Percentiles rank a stretch among this genome's conserved stretches.
These are phyloP conservation scores for Chaetoderma sp. DNA, from an alignment of 2,888 invertebrate species.

Conservation along the genomic window DNA sequence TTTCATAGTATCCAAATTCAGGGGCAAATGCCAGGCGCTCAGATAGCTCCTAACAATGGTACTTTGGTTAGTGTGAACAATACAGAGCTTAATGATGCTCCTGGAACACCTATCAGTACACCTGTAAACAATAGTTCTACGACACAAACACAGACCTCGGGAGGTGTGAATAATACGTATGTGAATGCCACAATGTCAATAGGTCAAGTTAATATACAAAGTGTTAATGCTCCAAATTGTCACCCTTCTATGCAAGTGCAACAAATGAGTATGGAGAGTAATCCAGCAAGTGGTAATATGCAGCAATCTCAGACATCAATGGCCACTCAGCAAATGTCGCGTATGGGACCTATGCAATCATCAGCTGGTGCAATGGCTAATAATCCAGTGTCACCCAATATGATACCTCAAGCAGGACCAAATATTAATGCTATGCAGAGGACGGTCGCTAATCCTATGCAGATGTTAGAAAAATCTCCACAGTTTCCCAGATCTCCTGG, in stretches of 20 bases:
- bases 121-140: constrained; percentile 31
- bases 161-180: constrained; percentile 71
- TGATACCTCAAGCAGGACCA: constrained; percentile 16
- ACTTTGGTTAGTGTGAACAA: background rate
- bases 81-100: constrained; percentile 12
- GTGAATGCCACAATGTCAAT: constrained; percentile 72
- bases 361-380: background rate
- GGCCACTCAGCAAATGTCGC: no score
- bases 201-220: constrained; percentile 72
- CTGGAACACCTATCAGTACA: constrained; percentile 26
- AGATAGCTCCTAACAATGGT: constrained; percentile 19
- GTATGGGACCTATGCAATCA: background rate
- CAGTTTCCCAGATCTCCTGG: constrained; percentile 8
- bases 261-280: constrained; percentile 56
- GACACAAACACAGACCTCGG: constrained; percentile 46
- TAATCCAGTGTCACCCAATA: no score
- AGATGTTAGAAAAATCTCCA: background rate
- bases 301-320: background rate
- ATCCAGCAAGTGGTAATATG: background rate
- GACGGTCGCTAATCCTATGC: constrained; percentile 31
- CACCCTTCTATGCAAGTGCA: constrained; percentile 61
- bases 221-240: constrained; percentile 53
- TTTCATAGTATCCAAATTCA: constrained; percentile 69
- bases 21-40: constrained; percentile 48
- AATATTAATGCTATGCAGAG: constrained; percentile 31